phyloP scores from a whole-genome alignment of 2,113 vertebrate species.

The Numenius arquata region DNA sequence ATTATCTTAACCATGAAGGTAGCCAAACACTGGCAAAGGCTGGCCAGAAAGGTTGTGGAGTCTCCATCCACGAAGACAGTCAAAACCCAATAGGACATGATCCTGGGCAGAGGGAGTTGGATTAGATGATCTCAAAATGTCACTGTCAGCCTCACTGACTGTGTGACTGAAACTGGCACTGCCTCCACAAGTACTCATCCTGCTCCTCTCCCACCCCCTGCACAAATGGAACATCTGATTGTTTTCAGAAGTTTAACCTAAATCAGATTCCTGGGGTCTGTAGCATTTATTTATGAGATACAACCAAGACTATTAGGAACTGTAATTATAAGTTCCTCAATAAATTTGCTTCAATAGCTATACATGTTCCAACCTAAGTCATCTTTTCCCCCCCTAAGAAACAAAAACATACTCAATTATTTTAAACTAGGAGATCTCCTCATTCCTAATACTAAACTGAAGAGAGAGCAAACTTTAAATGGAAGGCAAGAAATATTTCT shows the following conservation, averaged over 20 bases:
- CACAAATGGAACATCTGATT: background rate
- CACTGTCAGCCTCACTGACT: background rate
- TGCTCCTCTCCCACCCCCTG: background rate
- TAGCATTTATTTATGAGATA: background rate
- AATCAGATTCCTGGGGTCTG: background rate
- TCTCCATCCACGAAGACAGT: background rate
- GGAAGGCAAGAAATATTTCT: background rate
- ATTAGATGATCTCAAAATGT: background rate
- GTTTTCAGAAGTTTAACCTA: background rate
- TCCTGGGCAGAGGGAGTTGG: background rate
- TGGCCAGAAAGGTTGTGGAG: background rate
- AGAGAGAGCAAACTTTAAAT: background rate
- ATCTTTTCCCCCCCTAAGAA: background rate
- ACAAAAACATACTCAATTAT: background rate
- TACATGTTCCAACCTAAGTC: background rate
- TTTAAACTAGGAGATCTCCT: background rate
- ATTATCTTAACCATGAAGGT: background rate
- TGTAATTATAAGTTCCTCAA: background rate
- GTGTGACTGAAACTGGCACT: background rate
- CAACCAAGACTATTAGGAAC: background rate
- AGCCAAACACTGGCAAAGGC: background rate
- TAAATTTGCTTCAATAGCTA: background rate
- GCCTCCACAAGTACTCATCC: background rate
- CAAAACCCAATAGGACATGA: background rate
- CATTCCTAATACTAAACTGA: background rate